phyloP scores from a whole-genome alignment of 2,113 vertebrate species.

The Nothocercus julius region DNA sequence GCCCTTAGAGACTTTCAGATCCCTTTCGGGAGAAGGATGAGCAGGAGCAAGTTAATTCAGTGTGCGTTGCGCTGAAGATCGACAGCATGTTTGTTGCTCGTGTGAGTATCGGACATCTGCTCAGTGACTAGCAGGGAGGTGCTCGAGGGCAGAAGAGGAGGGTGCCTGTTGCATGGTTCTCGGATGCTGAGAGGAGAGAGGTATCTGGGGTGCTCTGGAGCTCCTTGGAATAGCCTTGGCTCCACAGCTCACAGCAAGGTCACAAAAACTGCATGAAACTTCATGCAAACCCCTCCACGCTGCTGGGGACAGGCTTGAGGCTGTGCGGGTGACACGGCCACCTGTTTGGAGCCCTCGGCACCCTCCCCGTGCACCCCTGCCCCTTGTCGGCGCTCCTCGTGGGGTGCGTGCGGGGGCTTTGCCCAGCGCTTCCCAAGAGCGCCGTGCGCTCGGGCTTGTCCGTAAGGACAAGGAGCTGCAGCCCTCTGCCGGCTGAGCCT shows the following conservation, averaged over 20 bases:
- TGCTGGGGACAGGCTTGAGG: background rate
- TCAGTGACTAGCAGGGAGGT: accelerated
- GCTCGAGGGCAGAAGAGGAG: background rate
- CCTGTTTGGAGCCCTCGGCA: too few relatives aligned
- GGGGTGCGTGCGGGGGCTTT: background rate
- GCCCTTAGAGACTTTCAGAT: background rate
- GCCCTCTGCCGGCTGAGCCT: slow-evolving; percentile 2
- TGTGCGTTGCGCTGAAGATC: accelerated
- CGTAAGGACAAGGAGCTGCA: background rate
- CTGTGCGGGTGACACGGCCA: background rate
- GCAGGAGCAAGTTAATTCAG: accelerated
- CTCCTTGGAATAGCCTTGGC: background rate
- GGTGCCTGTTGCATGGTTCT: background rate
- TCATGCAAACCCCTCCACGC: accelerated
- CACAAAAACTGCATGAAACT: accelerated
- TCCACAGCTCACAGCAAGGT: accelerated
- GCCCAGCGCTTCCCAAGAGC: background rate
- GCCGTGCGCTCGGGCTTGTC: too few relatives aligned
- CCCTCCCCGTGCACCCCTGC: too few relatives aligned
- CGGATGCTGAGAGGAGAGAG: background rate
- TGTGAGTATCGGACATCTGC: background rate
- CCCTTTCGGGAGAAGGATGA: background rate
- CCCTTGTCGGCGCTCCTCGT: accelerated
- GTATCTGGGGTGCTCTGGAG: background rate
- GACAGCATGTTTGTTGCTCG: accelerated